Conservation (phyloP, 2,797 vertebrate genomes). For the Eulemur coronatus region DNA sequence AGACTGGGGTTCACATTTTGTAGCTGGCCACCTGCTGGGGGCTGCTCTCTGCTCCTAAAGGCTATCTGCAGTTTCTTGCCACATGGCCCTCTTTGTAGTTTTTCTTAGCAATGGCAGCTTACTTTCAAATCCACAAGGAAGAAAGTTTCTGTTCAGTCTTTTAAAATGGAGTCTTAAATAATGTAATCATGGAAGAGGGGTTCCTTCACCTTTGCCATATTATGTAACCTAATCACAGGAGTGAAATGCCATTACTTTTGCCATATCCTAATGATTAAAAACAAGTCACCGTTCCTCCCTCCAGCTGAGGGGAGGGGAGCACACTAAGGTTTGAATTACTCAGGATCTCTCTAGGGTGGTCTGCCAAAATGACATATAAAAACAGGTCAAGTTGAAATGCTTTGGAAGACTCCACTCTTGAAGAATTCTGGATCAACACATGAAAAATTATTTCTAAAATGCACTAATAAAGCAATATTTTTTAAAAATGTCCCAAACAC, state of each 20-base stretch:
- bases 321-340: neutral
- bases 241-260: neutral
- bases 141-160: neutral
- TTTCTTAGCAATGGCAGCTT: neutral
- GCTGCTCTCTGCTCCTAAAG: accelerated
- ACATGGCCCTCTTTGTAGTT: neutral
- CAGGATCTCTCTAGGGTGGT: accelerated
- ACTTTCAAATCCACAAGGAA: neutral
- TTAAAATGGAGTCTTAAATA: neutral
- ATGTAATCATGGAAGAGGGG: too few species aligned
- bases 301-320: neutral
- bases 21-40: accelerated
- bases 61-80: neutral
- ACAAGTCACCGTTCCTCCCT: neutral
- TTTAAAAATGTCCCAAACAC: neutral
- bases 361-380: neutral
- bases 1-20: neutral
- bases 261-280: neutral
- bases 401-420: neutral
- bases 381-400: neutral
- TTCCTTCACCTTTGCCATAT: neutral
- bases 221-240: neutral
- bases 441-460: too few species aligned
- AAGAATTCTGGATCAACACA: neutral
- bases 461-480: too few species aligned